Base-by-base conservation (phyloP, 2,888 invertebrate genomes). In the Oxyscelio sp. region DNA sequence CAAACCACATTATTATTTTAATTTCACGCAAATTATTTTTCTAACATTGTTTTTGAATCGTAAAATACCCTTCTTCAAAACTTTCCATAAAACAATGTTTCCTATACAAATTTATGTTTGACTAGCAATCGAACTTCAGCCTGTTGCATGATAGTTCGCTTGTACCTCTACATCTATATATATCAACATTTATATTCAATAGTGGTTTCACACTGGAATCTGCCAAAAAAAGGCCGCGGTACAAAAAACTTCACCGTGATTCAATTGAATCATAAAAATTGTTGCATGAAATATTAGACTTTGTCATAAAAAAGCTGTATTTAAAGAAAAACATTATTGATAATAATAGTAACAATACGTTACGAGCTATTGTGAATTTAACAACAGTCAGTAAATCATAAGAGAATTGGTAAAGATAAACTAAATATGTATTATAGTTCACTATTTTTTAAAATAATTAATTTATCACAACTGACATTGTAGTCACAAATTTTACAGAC, bases 271-370 rank as follows among this genome's bases (percentile, higher is more conserved):
- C 48, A 45, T 61, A 24, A 61, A 61, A 61, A 27, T 45, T 15
- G 45, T 24, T 61, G 61, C 17, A 61, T 61, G 61, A 61, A 45
- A 45, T 61, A 45, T 61, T 61, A 43, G 24, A 61, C 45, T 45
- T 45, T 45, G 27, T 24, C 27, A 11, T 27, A 21, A 27, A 61
- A 61, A 61, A 27, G 61, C 24, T 61, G 45, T 61, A 21, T 61
- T 61, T 27, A 24, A 24, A 61, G 24, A 45, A 31, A 61, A 17
- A 27, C 31, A 45, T 45, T 2, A n/a, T 45, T 11, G 61, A 27
- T 59, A 59, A 43, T 59, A 40, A 59, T 43, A 43, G 59, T n/a
- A 59, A 59, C 59, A 59, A 59, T 43, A 15, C 43, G 43, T 3
- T 59, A 27, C 45, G 40, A 40, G 22, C 45, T 27, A 61, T 17